Base-by-base conservation (phyloP, 92 coral and sea anemone genomes). In the Palythoa heliodiscus region DNA sequence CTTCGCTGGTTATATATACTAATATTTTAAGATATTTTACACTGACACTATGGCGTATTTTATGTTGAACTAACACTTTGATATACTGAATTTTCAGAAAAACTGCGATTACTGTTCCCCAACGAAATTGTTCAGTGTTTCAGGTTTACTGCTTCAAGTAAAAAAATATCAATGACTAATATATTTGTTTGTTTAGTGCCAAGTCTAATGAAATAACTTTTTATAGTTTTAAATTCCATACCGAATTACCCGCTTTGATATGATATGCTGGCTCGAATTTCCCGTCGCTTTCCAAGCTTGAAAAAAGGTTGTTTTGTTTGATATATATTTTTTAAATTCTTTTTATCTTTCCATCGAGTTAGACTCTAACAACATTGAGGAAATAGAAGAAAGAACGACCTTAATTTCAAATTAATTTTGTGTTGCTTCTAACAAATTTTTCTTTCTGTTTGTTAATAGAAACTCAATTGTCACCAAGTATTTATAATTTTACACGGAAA, bases 401-500 rank as follows among this genome's bases (percentile, higher is more conserved):
- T 22, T 47, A 35, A 23, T 16, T 80, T 48, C 61, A 80, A 63
- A 52, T 64, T 20, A 13, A 50, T 66, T 40, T 10, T 47, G 24
- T 77, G 22, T 38, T 14, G 25, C 47, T 54, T 57, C 47, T 25
- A 60, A 77, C 73, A 61, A 7, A 5, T 43, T 64, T 64, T 78
- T 63, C 73, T n/a, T 61, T 22, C 20, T 20, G 48, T 75, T 75
- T 52, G 80, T 79, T 40, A 19, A 78, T 39, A 78, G 17, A 64
- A 22, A 10, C 35, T 64, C 73, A 64, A 9, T 20, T 80, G 84
- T 14, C 84, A 66, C n/a, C 37, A 67, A 66, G n/a, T 47, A 37
- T 80, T 19, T 80, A 76, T 76, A 55, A 52, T 83, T 88, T 83
- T 82, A 40, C 90, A 76, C 86, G 80, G 35, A 55, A 54, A 83